phyloP scores from a whole-genome alignment of 2,888 invertebrate species.

The Dyspetes luteomarginatus region DNA sequence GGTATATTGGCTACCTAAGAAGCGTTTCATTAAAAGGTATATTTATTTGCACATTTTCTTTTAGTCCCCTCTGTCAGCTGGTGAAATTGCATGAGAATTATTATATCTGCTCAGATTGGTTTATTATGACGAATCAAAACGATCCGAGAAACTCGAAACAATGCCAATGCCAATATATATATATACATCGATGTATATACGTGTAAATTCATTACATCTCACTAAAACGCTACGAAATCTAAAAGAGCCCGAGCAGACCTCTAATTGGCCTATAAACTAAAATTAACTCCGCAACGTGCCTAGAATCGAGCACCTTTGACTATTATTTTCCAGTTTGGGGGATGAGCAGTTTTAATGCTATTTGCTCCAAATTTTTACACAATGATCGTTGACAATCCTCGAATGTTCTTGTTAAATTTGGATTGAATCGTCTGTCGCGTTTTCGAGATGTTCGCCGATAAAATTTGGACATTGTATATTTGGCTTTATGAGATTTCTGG shows the following conservation, averaged over 20 bases:
- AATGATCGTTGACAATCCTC: background rate
- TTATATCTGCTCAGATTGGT: slow-evolving; percentile 4
- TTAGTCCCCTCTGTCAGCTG: background rate
- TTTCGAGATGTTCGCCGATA: no score
- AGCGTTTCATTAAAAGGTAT: slow-evolving; percentile 78
- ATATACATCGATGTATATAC: background rate
- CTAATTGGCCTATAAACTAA: slow-evolving; percentile 40
- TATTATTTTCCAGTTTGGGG: background rate
- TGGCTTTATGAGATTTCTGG: no score
- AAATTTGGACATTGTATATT: no score
- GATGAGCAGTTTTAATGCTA: background rate
- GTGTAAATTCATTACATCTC: background rate
- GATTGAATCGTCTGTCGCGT: background rate
- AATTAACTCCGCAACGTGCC: slow-evolving; percentile 42
- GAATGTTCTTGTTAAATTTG: background rate
- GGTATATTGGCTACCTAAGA: slow-evolving; percentile 78
- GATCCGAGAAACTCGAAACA: background rate
- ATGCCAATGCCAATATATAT: background rate
- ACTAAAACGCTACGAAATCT: background rate
- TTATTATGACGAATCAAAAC: background rate
- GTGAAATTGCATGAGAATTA: slow-evolving; percentile 27
- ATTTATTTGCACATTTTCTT: slow-evolving; percentile 31
- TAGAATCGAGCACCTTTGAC: background rate
- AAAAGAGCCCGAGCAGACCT: background rate
- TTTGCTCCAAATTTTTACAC: background rate